Evolutionary conservation across 2,888 invertebrate species (phyloP), one percentile per base, ranked within the genome.

Genomic region (Pollenia labialis): DNA sequence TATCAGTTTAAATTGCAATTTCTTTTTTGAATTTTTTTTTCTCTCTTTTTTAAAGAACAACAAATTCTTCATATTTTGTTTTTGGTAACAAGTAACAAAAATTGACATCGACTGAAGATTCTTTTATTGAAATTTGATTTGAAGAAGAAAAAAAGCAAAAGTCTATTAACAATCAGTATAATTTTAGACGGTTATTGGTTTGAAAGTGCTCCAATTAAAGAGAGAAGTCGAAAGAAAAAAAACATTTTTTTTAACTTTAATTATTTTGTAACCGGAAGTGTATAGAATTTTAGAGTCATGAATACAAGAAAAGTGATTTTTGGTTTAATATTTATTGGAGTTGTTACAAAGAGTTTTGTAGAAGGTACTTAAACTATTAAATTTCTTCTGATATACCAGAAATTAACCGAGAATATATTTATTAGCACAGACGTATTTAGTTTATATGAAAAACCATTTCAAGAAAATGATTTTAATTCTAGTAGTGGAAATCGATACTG

Each of bases 1-100:
- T 87, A 87, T 87, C 86, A 81, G 9, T 76, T 76, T 0, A 77
- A 81, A 87, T 77, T 84, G 74, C 84, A 84, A 74, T 58, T 68
- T 56, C 42, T 50, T 40, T 56, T 74, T 74, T 42, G 62, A 46
- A 48, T 14, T 48, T 23, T 72, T 16, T 44, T 74, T 32, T 42
- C 32, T 32, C 32, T 32, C 23, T 69, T 58, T 40, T 60, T 42
- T 60, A 0, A 32, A 52, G 40, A 68, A 72, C 52, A 68, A 66
- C 32, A 12, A 62, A 66, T 58, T 52, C 40, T 74, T 66, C 18
- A 9, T 32, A 18, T 71, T 2, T 69, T 44, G 16, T 56, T 66
- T 64, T 68, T 58, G 66, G 32, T 44, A 52, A 64, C 40, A 69
- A n/a, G n/a, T 42, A 14, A 56, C 66, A 4, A 52, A 62, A 12